Evolutionary conservation across 2,888 invertebrate genomes (phyloP).

Genomic region (Melanotus villosus): DNA sequence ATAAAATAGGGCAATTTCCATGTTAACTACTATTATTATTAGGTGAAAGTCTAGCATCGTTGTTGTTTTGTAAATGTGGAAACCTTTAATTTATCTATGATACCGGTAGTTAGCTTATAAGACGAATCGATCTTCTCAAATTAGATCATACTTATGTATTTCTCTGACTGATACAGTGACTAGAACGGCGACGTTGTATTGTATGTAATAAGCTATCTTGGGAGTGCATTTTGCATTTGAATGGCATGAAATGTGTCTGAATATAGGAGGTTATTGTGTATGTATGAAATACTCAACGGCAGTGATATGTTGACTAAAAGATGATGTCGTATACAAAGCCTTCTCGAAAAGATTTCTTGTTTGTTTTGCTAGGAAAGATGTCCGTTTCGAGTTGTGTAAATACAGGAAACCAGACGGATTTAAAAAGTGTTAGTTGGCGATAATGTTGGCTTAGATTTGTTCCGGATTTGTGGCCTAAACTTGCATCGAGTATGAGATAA

Average conservation of each 20-base stretch:
- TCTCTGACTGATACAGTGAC: no score
- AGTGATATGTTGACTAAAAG: conserved; percentile 9
- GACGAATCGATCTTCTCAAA: neutral
- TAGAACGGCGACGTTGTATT: neutral
- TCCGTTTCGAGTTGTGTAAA: conserved; percentile 7
- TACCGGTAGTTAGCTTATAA: no score
- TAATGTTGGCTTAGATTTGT: neutral
- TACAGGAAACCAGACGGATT: neutral
- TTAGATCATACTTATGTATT: neutral
- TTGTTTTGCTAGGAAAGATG: neutral
- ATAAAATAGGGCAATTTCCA: no score
- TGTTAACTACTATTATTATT: no score
- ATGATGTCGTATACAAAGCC: conserved; percentile 2
- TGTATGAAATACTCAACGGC: conserved; percentile 18
- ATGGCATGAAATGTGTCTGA: conserved; percentile 3
- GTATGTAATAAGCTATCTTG: conserved; percentile 2
- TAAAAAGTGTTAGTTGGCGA: neutral
- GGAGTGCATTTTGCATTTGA: conserved; percentile 22
- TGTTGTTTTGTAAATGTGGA: no score
- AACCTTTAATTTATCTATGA: no score
- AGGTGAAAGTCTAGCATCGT: no score
- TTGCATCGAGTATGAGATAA: neutral
- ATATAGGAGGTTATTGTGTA: conserved; percentile 18
- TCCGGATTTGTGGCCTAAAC: neutral
- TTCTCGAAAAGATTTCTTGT: conserved; percentile 13